Base-by-base conservation (phyloP, 2,888 invertebrate genomes). In the Rhagonycha fulva region DNA sequence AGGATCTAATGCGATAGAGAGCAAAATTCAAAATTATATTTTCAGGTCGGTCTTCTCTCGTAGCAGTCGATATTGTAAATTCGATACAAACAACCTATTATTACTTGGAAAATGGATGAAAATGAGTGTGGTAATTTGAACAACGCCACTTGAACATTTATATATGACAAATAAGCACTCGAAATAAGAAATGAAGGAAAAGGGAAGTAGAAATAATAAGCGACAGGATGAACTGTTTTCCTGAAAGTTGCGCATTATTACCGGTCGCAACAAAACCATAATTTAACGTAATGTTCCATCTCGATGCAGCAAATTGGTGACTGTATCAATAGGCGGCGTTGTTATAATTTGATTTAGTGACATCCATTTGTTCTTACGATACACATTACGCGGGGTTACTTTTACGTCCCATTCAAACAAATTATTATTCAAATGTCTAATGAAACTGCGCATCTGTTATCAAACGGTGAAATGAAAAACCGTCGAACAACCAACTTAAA, bases 171-270 rank as follows among this genome's bases (percentile, higher is more conserved):
- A 81, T 77, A 80, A 78, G 80, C 77, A 75, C 76, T 76, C 72
- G 70, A 75, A 78, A 76, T 75, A 76, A 74, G 78, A 74, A 78
- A 72, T 73, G 72, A 74, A 73, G 79, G 73, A 72, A 80, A 79
- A 75, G 77, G 81, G 81, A 81, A 82, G 77, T 80, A 79, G 78
- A 82, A 82, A 83, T 82, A 83, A 83, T 82, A 83, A 83, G 79
- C 79, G 80, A 78, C 76, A 81, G 78, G 82, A 82, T 81, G 81
- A 82, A 80, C 78, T 81, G 82, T 81, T 80, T 82, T 78, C 81
- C 80, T 80, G 78, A 70, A 78, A 80, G 78, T 78, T 79, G 76
- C 72, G 76, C 72, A 80, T 76, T 74, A 75, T 80, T 76, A 70
- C 80, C 74, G 75, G 74, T 76, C 76, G 74, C 76, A 78, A 75